phyloP scores from a whole-genome alignment of 2,888 invertebrate genomes.

The Chrysina gloriosa region DNA sequence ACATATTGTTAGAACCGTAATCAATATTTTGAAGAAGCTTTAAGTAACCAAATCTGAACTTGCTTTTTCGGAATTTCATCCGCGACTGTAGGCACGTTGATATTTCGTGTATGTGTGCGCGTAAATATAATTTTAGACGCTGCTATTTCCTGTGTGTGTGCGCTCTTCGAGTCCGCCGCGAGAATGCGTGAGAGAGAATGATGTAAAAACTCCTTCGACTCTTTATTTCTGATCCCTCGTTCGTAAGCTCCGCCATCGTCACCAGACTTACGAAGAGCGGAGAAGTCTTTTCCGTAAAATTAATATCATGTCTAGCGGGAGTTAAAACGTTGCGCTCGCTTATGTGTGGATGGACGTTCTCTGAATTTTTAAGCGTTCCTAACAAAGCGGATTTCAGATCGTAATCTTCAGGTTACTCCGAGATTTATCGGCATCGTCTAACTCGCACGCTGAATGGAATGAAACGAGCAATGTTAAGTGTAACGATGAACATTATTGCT shows the following conservation, averaged over 20 bases:
- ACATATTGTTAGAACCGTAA: no score
- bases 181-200: slow-evolving; percentile 35
- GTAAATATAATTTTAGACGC: slow-evolving; percentile 53
- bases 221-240: slow-evolving; percentile 26
- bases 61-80: neutral
- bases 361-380: slow-evolving; percentile 26
- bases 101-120: slow-evolving; percentile 21
- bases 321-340: slow-evolving; percentile 20
- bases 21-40: no score
- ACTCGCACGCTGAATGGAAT: neutral
- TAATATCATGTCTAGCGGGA: slow-evolving; percentile 24
- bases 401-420: neutral
- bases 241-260: neutral
- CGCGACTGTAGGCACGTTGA: slow-evolving; percentile 6
- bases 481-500: neutral
- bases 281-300: slow-evolving; percentile 16
- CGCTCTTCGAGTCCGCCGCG: neutral
- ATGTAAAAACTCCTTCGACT: slow-evolving; percentile 29
- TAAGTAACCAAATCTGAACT: no score
- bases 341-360: slow-evolving; percentile 14
- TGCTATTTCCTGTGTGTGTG: slow-evolving; percentile 52
- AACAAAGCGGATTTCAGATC: slow-evolving; percentile 12
- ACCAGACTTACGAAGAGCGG: neutral
- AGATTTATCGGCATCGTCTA: slow-evolving; percentile 11
- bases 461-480: neutral